Conservation (phyloP, 2,888 invertebrate genomes). For the Xanthorhoe spadicearia region DNA sequence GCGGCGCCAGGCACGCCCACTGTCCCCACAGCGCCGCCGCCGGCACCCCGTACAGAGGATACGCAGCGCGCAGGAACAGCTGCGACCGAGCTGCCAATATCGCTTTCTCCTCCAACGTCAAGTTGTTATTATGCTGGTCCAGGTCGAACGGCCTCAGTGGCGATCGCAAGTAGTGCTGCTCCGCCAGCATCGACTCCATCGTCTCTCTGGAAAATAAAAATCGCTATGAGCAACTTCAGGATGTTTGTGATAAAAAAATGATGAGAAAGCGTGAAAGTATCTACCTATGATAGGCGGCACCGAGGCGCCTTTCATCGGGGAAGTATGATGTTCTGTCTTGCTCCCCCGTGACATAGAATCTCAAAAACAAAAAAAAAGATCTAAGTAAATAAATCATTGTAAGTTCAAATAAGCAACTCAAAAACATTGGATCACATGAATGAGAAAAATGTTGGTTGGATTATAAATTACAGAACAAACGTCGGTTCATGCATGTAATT, state of each 20-base stretch:
- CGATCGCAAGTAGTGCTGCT: conserved; percentile 92
- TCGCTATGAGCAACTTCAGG: conserved; percentile 47
- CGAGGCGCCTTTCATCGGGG: conserved; percentile 82
- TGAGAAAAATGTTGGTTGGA: conserved; percentile 52
- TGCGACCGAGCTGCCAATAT: conserved; percentile 91
- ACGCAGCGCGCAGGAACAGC: conserved; percentile 88
- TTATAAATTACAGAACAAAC: conserved; percentile 58
- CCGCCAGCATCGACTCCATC: conserved; percentile 94
- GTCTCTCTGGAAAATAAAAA: conserved; percentile 88
- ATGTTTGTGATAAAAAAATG: conserved; percentile 27
- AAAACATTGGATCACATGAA: conserved; percentile 35
- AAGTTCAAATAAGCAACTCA: conserved; percentile 22
- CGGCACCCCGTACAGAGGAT: conserved; percentile 84
- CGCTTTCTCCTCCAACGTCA: conserved; percentile 91
- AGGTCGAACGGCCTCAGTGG: conserved; percentile 90
- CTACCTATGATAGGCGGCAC: conserved; percentile 82
- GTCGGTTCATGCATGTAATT: conserved; percentile 56
- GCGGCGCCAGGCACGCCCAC: conserved; percentile 88
- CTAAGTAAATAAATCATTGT: conserved; percentile 47
- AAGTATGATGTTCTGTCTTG: conserved; percentile 81
- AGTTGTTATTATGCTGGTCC: conserved; percentile 88
- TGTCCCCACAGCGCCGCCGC: conserved; percentile 88
- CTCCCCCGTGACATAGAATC: conserved; percentile 84
- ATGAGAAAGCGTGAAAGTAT: conserved; percentile 55
- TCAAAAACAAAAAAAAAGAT: conserved; percentile 79